phyloP scores from a whole-genome alignment of 2,113 vertebrate genomes.

The Sakesphorus luctuosus region DNA sequence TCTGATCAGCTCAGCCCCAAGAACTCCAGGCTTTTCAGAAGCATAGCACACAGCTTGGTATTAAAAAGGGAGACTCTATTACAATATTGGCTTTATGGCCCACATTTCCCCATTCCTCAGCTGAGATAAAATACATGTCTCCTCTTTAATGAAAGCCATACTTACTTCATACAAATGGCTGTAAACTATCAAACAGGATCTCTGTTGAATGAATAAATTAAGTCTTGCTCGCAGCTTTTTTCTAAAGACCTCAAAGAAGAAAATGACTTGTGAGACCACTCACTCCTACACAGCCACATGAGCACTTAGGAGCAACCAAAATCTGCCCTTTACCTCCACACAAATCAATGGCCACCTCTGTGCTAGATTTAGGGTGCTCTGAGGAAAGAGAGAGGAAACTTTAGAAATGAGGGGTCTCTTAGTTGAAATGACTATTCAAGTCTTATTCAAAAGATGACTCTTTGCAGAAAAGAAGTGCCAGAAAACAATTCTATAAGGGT shows the following conservation, averaged over 20 bases:
- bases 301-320: background rate
- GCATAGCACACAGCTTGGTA: background rate
- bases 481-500: background rate
- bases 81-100: conserved; percentile 46
- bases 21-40: conserved; percentile 26
- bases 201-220: background rate
- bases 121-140: conserved; percentile 19
- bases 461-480: background rate
- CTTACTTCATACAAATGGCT: background rate
- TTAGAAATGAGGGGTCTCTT: background rate
- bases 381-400: background rate
- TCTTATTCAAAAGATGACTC: background rate
- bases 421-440: background rate
- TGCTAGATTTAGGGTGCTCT: background rate
- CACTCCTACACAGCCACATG: rapidly evolving
- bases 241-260: background rate
- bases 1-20: conserved; percentile 40
- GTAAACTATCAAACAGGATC: conserved; percentile 3
- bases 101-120: background rate
- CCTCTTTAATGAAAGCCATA: conserved; percentile 38
- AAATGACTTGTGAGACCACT: background rate
- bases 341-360: background rate
- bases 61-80: conserved; percentile 17
- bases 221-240: background rate
- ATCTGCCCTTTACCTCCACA: background rate